These are phyloP conservation scores for Lampris incognitus DNA, from an alignment of 2,113 vertebrate species.

Conservation along the genomic window DNA sequence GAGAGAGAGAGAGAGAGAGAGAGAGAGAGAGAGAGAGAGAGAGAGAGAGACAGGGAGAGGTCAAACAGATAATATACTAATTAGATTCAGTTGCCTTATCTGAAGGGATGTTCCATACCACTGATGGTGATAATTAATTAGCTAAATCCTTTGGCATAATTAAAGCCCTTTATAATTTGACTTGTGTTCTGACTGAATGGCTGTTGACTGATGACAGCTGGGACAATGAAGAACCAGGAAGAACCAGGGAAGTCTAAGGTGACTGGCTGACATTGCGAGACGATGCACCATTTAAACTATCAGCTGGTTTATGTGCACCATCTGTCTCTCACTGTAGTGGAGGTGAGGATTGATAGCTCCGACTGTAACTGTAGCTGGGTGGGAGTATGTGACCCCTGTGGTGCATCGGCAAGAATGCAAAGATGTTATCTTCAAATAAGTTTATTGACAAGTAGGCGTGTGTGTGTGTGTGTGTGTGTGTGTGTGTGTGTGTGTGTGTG, in stretches of 20 bases:
- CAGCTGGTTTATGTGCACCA: too few species aligned
- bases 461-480: too few species aligned
- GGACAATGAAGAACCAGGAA: constrained; percentile 27
- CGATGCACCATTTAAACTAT: neutral
- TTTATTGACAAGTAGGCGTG: too few species aligned
- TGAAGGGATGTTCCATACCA: constrained; percentile 60
- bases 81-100: constrained; percentile 62
- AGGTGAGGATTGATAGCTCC: too few species aligned
- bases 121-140: constrained; percentile 73
- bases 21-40: neutral
- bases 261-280: neutral
- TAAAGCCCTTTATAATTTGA: constrained; percentile 69
- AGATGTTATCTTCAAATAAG: too few species aligned
- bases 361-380: too few species aligned
- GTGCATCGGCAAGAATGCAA: too few species aligned
- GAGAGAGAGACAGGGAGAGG: neutral
- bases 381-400: too few species aligned
- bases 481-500: too few species aligned
- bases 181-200: constrained; percentile 68
- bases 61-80: constrained; percentile 38
- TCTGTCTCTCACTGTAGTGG: neutral
- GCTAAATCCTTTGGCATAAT: constrained; percentile 65
- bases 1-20: too few species aligned
- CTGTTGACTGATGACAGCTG: constrained; percentile 51
- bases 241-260: constrained; percentile 11